Base-by-base conservation (phyloP, 2,888 invertebrate species). In the Tetragonisca angustula region DNA sequence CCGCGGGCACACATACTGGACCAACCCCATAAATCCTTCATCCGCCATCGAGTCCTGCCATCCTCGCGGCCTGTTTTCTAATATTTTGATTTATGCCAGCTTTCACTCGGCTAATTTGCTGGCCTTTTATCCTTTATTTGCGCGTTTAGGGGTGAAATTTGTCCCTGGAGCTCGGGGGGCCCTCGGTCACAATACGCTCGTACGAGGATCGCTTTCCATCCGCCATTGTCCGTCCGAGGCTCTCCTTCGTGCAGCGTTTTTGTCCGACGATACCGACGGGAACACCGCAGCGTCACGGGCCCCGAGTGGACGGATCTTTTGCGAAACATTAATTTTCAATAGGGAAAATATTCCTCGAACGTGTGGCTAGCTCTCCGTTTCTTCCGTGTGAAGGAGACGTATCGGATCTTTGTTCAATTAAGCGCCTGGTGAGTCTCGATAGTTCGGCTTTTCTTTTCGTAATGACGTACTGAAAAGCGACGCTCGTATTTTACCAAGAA, bases 1-100 rank as follows among this genome's bases (percentile, higher is more conserved):
- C 88, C 88, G 80, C 61, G 6, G 5, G 15, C 15, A 78, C 76
- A 78, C 79, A 87, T 68, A 86, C 79, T 75, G 74, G 81, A 77
- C 85, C 86, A 90, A 92, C 85, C 92, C 89, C 94, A 94, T 94
- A 94, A 94, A 94, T 94, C 94, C 93, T 92, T 94, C 94, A 94
- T 85, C 90, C 90, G 87, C 80, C 87, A 43, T 32, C 75, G 79
- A 80, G 88, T 77, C 85, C 84, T 79, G 83, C 84, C 83, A 77
- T 86, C 84, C 90, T 74, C 92, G 90, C 91, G 89, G 91, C 90
- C 43, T 92, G 91, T 93, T 93, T 94, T 93, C 93, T 92, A 92
- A 92, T 92, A 93, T 94, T 94, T 93, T 94, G 94, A 94, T 94
- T 94, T 94, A 94, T 93, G 93, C 88, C 92, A 2, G 92, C 94